Evolutionary conservation across 1,140 invertebrate genomes (phyloP), one percentile per base, ranked within the genome.

Genomic region (Macrostomum lignano): DNA sequence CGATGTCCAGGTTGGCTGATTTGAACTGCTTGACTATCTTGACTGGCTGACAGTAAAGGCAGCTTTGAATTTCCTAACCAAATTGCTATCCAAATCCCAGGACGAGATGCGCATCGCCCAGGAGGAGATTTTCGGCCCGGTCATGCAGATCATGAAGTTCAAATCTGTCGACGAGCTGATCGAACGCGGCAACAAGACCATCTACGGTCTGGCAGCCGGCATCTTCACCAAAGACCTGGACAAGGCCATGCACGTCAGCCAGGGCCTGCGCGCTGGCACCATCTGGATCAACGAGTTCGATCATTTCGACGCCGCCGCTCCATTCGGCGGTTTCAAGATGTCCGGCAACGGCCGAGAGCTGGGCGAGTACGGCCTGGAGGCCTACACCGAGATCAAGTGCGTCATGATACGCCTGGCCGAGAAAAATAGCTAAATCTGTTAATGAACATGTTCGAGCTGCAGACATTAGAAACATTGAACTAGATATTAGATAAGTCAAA

Each of bases 51-150:
- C n/a, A n/a, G n/a, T n/a, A n/a, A n/a, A n/a, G n/a, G n/a, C n/a
- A n/a, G n/a, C n/a, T n/a, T n/a, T n/a, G n/a, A n/a, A n/a, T n/a
- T n/a, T n/a, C n/a, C n/a, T n/a, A n/a, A n/a, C n/a, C n/a, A n/a
- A n/a, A n/a, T n/a, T n/a, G n/a, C n/a, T n/a, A n/a, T n/a, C n/a
- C n/a, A n/a, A n/a, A n/a, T n/a, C n/a, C n/a, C n/a, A 69, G 40
- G 84, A 94, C 49, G 51, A 84, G 44, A 88, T 93, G 76, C 69
- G 64, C 19, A 88, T 94, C 50, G 79, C 82, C 4, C 66, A 58
- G 33, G 74, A 82, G 51, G 86, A 96, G 68, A 94, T 91, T 44
- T 91, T 91, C 54, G 81, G 81, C 1, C 81, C 81, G 1, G 79
- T 88, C 0, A 75, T 81, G 60, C 68, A 67, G 24, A 77, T 91